Percentiles rank a stretch among this genome's conserved stretches.
These are phyloP conservation scores for Idaea aversata DNA, from an alignment of 2,888 invertebrate species.

Conservation along the genomic window DNA sequence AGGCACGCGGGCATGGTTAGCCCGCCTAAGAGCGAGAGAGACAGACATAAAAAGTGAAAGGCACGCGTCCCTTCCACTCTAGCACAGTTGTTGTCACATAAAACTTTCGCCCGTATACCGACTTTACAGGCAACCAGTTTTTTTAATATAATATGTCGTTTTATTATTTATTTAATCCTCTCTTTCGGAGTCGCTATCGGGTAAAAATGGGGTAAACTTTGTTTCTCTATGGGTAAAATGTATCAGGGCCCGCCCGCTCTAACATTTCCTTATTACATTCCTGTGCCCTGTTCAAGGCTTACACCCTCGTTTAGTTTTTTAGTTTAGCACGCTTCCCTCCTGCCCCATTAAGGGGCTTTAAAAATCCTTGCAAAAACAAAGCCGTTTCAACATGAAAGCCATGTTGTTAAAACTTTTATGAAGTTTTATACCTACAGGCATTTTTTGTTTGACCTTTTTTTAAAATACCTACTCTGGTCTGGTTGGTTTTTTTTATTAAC, in stretches of 20 bases:
- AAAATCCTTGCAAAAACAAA: conserved; percentile 10
- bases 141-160: too few species aligned
- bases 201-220: background rate
- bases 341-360: conserved; percentile 25
- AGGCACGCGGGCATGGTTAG: too few species aligned
- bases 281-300: conserved; percentile 3
- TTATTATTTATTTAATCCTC: too few species aligned
- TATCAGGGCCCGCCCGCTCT: background rate
- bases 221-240: background rate
- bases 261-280: conserved; percentile 9
- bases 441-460: background rate
- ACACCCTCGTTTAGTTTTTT: conserved; percentile 12
- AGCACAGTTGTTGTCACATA: too few species aligned
- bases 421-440: background rate
- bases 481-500: background rate
- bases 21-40: too few species aligned
- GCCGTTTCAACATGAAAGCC: conserved; percentile 10
- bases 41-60: too few species aligned
- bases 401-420: conserved; percentile 11
- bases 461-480: background rate
- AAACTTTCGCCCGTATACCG: too few species aligned
- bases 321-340: conserved; percentile 21
- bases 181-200: too few species aligned
- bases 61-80: too few species aligned
- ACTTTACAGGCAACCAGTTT: too few species aligned